Percentiles rank a stretch among this genome's conserved stretches.
Evolutionary conservation across 1,140 invertebrate genomes (phyloP).

Genomic region (Xylocopa sonorina): DNA sequence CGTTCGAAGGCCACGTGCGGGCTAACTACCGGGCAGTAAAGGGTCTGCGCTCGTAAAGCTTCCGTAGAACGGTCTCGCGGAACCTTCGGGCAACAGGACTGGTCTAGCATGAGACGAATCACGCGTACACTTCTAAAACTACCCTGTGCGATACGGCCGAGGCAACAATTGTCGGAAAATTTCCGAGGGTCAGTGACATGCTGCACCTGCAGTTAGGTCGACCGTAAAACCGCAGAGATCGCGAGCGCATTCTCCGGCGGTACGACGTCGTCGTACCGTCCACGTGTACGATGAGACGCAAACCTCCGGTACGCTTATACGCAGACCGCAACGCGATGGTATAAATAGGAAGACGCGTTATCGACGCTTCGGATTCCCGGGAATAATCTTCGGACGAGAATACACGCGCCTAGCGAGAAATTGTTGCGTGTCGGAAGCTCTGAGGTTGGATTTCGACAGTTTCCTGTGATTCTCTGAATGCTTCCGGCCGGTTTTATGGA

Average conservation of each 20-base stretch:
- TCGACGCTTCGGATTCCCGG: not conserved
- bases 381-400: not conserved
- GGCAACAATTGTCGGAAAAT: conserved; percentile 48
- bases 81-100: conserved; percentile 6
- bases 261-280: not conserved
- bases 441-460: not conserved
- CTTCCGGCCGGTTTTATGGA: not conserved
- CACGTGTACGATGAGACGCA: not conserved
- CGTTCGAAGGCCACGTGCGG: conserved; percentile 49
- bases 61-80: conserved; percentile 30
- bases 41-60: conserved; percentile 58
- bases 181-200: conserved; percentile 56
- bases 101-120: conserved; percentile 19
- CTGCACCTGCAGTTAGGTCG: conserved; percentile 47
- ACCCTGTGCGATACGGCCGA: conserved; percentile 28
- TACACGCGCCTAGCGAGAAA: conserved; percentile 9
- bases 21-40: conserved; percentile 45
- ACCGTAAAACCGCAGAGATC: conserved; percentile 50
- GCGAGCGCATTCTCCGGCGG: not conserved
- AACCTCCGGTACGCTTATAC: too few species aligned
- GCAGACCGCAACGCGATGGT: conserved; percentile 16
- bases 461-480: not conserved
- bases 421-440: not conserved
- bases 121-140: too few species aligned
- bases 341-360: conserved; percentile 48